Percentiles rank a stretch among this genome's conserved stretches.
Evolutionary conservation across 2,113 vertebrate genomes (phyloP).

Genomic region (Dermatemys mawii): DNA sequence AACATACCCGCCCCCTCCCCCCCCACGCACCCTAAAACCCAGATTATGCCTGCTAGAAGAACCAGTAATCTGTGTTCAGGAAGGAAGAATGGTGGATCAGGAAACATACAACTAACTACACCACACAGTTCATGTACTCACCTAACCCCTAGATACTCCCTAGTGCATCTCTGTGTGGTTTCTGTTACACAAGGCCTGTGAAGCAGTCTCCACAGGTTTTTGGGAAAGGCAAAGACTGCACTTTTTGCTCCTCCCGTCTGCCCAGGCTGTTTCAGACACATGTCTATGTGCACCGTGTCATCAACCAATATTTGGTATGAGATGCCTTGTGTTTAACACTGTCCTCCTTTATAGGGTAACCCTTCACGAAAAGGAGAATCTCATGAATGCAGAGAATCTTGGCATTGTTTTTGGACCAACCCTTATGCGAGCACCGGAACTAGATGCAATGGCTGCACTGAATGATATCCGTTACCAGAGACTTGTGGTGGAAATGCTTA

Average conservation of each 20-base stretch:
- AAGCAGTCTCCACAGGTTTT: background rate
- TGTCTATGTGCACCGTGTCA: background rate
- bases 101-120: background rate
- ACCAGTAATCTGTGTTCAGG: accelerated
- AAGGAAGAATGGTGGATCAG: background rate
- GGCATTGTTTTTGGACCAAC: constrained; percentile 97
- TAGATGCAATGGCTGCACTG: constrained; percentile 92
- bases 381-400: constrained; percentile 98
- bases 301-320: background rate
- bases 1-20: background rate
- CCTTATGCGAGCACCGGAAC: constrained; percentile 93
- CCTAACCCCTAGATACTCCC: background rate
- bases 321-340: background rate
- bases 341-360: constrained; percentile 86
- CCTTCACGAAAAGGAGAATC: constrained; percentile 93
- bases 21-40: background rate
- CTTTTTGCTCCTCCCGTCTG: background rate
- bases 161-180: accelerated
- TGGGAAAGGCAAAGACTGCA: background rate
- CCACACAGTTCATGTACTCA: accelerated
- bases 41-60: accelerated
- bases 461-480: constrained; percentile 99
- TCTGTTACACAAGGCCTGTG: background rate
- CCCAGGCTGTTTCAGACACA: background rate
- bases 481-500: constrained; percentile 98